Evolutionary conservation across 2,113 vertebrate genomes (phyloP).

Genomic region (Drymodes brunneopygia): DNA sequence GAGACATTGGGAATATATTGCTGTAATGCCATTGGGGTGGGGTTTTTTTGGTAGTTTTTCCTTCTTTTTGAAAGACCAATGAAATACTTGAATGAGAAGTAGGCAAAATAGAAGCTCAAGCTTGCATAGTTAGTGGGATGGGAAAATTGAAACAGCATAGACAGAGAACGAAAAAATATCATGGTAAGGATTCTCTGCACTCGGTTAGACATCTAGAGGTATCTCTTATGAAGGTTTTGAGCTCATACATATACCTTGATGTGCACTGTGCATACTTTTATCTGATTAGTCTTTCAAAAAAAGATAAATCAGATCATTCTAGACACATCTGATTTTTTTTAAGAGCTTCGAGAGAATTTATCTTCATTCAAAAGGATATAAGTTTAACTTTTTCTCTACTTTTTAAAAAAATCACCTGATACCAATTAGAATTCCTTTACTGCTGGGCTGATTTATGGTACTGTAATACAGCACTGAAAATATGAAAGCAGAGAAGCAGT

Average conservation of each 20-base stretch:
- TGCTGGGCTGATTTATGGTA: conserved; percentile 78
- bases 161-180: not conserved
- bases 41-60: not conserved
- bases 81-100: not conserved
- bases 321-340: conserved; percentile 44
- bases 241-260: conserved; percentile 16
- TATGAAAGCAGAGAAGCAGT: conserved; percentile 85
- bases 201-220: not conserved
- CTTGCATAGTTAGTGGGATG: not conserved
- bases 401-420: conserved; percentile 75
- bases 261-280: conserved; percentile 26
- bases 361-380: conserved; percentile 58
- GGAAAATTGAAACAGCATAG: not conserved
- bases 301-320: conserved; percentile 63
- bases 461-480: conserved; percentile 81
- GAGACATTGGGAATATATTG: not conserved
- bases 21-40: not conserved
- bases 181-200: not conserved
- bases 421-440: conserved; percentile 82
- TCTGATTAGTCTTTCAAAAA: conserved; percentile 59
- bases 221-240: not conserved
- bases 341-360: conserved; percentile 36
- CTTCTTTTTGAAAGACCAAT: not conserved
- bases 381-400: conserved; percentile 64
- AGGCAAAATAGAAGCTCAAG: not conserved